Conservation (phyloP, 2,113 vertebrate species). For the Triplophysa tibetana region DNA sequence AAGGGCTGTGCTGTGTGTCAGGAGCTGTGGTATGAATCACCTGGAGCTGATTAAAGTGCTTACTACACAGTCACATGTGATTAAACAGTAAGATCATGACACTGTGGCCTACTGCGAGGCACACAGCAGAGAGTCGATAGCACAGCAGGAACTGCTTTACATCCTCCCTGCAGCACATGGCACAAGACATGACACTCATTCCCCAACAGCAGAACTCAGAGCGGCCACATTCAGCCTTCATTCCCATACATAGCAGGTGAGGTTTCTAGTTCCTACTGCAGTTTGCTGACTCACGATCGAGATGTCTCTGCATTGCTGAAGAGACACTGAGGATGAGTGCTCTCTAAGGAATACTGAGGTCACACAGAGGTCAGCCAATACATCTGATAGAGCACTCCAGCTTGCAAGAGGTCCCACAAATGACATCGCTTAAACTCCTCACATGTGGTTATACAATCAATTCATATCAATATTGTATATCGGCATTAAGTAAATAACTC, state of each 20-base stretch:
- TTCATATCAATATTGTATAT: not conserved
- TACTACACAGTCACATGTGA: slow-evolving; percentile 15
- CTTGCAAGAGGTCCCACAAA: slow-evolving; percentile 1
- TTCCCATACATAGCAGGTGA: not conserved
- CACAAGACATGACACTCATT: not conserved
- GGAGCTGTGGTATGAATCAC: slow-evolving; percentile 8
- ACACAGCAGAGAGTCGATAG: slow-evolving; percentile 7
- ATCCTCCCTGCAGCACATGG: slow-evolving; percentile 1
- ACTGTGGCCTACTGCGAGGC: slow-evolving; percentile 1
- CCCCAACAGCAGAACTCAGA: not conserved
- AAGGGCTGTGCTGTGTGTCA: slow-evolving; percentile 26
- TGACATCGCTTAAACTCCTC: not conserved
- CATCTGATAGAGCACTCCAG: slow-evolving; percentile 4
- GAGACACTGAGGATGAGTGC: not conserved
- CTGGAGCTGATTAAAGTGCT: slow-evolving; percentile 33
- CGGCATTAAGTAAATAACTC: no score
- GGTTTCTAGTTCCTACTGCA: not conserved
- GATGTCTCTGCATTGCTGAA: not conserved
- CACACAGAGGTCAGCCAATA: slow-evolving; percentile 31
- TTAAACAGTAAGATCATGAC: slow-evolving; percentile 13
- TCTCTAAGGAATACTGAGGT: slow-evolving; percentile 30
- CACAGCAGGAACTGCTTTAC: not conserved
- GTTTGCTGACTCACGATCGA: slow-evolving; percentile 30
- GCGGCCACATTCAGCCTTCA: not conserved
- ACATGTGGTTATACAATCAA: not conserved